Conservation (phyloP, 2,113 vertebrate genomes). For the Suncus etruscus region DNA sequence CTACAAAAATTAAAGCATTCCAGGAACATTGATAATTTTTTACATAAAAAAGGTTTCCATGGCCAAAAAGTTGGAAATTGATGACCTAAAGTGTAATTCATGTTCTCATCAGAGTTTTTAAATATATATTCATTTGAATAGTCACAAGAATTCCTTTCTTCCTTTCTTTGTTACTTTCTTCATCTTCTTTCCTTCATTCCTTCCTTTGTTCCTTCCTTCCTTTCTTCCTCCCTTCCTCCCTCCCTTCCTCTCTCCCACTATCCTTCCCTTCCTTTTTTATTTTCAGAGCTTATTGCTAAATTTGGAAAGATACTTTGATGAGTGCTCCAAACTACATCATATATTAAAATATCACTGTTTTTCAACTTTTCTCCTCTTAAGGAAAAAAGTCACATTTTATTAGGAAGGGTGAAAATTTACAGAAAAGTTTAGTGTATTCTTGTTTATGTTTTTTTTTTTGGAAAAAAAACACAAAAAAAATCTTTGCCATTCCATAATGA, state of each 20-base stretch:
- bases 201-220: neutral
- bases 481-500: neutral
- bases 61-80: neutral
- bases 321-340: neutral
- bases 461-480: too few species aligned
- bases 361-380: neutral
- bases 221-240: too few species aligned
- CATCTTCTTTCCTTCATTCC: too few species aligned
- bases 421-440: conserved; percentile 28
- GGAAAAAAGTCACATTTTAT: neutral
- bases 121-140: neutral
- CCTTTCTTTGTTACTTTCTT: too few species aligned
- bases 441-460: too few species aligned
- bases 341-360: neutral
- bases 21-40: neutral
- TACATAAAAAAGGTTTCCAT: neutral
- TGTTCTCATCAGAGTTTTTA: conserved; percentile 3
- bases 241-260: too few species aligned
- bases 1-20: neutral
- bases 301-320: neutral
- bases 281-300: neutral
- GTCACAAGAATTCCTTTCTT: too few species aligned
- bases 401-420: conserved; percentile 1
- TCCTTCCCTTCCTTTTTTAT: neutral
- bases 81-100: neutral